These are phyloP conservation scores for Myotis vivesi DNA, from an alignment of 2,797 vertebrate genomes.

Conservation along the genomic window DNA sequence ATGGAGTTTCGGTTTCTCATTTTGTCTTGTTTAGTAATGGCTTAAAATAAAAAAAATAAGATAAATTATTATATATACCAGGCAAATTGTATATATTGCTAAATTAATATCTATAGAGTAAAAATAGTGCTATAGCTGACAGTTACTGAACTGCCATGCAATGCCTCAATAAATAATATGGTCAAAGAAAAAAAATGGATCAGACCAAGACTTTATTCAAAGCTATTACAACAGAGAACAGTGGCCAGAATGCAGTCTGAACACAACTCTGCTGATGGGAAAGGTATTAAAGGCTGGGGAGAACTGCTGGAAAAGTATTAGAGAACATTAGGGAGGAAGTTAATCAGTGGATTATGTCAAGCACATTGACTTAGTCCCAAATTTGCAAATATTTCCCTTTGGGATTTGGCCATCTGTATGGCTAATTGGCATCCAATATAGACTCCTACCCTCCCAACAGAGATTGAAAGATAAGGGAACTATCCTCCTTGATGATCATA, in stretches of 20 bases:
- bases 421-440: background rate
- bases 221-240: background rate
- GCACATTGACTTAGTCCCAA: background rate
- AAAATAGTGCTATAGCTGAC: background rate
- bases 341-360: background rate
- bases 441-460: background rate
- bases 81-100: background rate
- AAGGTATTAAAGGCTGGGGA: background rate
- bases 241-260: background rate
- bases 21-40: background rate
- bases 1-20: background rate
- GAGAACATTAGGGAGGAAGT: background rate
- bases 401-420: background rate
- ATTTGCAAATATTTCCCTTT: background rate
- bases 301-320: background rate
- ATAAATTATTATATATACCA: background rate
- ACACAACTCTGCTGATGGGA: background rate
- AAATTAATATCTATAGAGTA: background rate
- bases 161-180: background rate
- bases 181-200: background rate
- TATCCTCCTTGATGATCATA: background rate
- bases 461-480: background rate
- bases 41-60: background rate
- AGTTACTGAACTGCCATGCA: background rate
- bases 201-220: background rate